phyloP scores from a whole-genome alignment of 2,797 vertebrate species.

The Premnoplex brunnescens region DNA sequence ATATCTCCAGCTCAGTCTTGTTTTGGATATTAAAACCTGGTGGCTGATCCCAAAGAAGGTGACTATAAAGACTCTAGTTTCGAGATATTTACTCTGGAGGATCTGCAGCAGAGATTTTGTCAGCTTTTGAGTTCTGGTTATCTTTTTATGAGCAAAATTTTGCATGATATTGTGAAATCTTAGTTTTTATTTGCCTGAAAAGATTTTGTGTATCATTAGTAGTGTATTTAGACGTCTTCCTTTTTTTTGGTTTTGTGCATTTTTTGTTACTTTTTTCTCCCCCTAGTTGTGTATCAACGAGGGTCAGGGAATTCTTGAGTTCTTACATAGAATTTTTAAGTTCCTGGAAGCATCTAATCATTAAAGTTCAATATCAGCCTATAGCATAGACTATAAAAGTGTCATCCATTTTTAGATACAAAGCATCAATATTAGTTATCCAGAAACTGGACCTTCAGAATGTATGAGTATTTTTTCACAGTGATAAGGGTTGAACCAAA shows the following conservation, averaged over 20 bases:
- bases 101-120: neutral
- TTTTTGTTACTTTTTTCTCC: rapidly evolving
- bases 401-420: neutral
- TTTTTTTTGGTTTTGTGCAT: neutral
- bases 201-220: neutral
- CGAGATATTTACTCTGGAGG: neutral
- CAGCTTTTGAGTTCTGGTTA: neutral
- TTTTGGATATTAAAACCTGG: neutral
- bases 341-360: neutral
- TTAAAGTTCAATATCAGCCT: neutral
- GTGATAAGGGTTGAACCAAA: neutral
- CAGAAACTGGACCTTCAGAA: neutral
- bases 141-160: neutral
- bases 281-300: neutral
- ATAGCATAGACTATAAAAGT: neutral
- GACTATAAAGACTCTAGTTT: neutral
- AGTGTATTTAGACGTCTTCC: neutral
- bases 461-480: neutral
- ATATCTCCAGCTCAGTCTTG: neutral
- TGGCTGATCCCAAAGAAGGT: neutral
- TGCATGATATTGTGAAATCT: neutral
- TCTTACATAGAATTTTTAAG: neutral
- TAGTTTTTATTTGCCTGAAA: neutral
- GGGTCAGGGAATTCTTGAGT: neutral
- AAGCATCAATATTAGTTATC: neutral